phyloP scores from a whole-genome alignment of 2,888 invertebrate species.

The Campaea margaritaria region DNA sequence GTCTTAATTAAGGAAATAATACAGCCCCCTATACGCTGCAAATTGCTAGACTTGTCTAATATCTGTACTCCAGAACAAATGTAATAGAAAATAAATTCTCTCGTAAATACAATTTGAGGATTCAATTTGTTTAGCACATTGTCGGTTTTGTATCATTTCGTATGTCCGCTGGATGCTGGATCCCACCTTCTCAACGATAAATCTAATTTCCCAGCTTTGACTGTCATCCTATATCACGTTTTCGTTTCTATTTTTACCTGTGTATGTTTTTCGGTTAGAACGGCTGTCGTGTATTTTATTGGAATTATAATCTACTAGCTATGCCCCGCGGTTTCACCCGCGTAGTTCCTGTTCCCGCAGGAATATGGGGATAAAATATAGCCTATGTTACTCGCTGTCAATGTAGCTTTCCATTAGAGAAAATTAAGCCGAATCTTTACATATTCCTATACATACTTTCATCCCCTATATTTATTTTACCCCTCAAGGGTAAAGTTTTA shows the following conservation, averaged over 20 bases:
- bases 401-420: no score
- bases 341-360: no score
- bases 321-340: no score
- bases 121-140: slow-evolving; percentile 26
- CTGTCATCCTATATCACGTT: slow-evolving; percentile 49
- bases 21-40: no score
- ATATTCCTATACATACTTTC: no score
- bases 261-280: slow-evolving; percentile 32
- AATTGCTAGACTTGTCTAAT: no score
- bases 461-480: no score
- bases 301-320: slow-evolving; percentile 17
- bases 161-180: slow-evolving; percentile 34
- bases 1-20: no score
- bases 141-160: slow-evolving; percentile 37
- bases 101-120: slow-evolving; percentile 21
- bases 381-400: no score
- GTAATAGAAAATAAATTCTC: background rate
- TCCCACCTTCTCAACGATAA: slow-evolving; percentile 42
- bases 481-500: no score
- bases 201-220: slow-evolving; percentile 50
- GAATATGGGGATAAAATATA: slow-evolving; percentile 3
- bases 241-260: slow-evolving; percentile 34
- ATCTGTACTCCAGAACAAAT: no score
- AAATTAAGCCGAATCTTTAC: no score
- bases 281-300: slow-evolving; percentile 30